Percentiles rank a stretch among this genome's conserved stretches.
Conservation (phyloP, 2,113 vertebrate species). For the Prionailurus viverrinus region DNA sequence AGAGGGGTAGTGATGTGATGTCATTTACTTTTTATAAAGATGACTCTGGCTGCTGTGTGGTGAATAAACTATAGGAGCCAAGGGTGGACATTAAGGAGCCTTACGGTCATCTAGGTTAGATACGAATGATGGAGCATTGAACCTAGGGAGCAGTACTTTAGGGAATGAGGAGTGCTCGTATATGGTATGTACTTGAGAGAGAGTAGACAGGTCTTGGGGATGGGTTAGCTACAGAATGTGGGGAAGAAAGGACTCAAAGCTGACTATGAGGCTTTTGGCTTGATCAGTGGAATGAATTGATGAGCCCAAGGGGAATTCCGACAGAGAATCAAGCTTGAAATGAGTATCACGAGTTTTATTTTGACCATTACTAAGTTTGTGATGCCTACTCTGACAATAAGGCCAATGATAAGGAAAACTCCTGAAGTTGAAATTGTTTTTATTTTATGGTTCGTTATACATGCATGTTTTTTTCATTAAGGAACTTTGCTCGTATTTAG, state of each 20-base stretch:
- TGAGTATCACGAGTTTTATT: conserved; percentile 20
- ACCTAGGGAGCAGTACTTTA: neutral
- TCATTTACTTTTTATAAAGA: neutral
- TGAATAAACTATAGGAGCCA: neutral
- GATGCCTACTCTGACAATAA: neutral
- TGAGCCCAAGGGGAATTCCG: neutral
- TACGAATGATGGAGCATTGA: neutral
- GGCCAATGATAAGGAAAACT: neutral
- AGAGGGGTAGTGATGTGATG: neutral
- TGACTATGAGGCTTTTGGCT: neutral
- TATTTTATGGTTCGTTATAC: neutral
- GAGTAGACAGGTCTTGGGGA: neutral
- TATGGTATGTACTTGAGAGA: neutral
- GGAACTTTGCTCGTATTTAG: conserved; percentile 19
- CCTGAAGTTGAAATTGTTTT: conserved; percentile 35
- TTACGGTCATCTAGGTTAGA: neutral
- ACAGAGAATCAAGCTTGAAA: conserved; percentile 1
- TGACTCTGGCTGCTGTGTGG: neutral
- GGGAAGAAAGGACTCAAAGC: neutral
- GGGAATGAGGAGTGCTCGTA: neutral
- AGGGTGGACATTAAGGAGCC: neutral
- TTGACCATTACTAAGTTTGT: conserved; percentile 3
- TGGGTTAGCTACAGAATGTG: neutral
- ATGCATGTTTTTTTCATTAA: neutral
- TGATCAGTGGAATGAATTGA: neutral